A percentile compares a stretch with the other conserved stretches of the same genome.
phyloP scores from a whole-genome alignment of 2,888 invertebrate genomes.

The Steromphala cineraria region DNA sequence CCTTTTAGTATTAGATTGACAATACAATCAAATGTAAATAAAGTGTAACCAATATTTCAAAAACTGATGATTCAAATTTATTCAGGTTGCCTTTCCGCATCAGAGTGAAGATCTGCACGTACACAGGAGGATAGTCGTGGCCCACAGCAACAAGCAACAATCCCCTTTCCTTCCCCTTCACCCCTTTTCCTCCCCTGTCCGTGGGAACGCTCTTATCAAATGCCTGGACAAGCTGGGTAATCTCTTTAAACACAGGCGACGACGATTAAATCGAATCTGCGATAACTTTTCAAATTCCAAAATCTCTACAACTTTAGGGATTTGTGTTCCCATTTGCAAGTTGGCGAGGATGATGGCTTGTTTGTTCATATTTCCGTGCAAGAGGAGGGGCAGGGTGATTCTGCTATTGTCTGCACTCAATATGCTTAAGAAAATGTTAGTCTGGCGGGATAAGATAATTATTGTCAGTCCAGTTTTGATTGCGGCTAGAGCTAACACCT shows the following conservation, averaged over 20 bases:
- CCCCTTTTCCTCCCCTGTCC: neutral
- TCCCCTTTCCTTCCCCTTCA: neutral
- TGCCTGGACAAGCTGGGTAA: neutral
- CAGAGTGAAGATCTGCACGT: neutral
- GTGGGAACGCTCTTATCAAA: neutral
- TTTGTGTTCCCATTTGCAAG: constrained; percentile 9
- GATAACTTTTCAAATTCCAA: constrained; percentile 11
- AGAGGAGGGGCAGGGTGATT: neutral
- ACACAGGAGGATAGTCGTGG: neutral
- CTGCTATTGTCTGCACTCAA: neutral
- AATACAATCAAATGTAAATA: too few relatives aligned
- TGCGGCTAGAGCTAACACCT: neutral
- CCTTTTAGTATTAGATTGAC: too few relatives aligned
- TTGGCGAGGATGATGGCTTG: neutral
- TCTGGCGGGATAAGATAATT: constrained; percentile 10
- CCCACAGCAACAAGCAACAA: neutral
- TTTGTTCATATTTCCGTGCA: constrained; percentile 6
- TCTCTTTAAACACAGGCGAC: neutral
- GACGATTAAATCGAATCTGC: neutral
- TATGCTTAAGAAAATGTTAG: constrained; percentile 9
- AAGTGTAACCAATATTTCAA: too few relatives aligned
- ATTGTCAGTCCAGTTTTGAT: neutral
- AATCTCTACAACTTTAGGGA: constrained; percentile 17
- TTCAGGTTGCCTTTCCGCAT: neutral
- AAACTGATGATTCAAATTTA: too few relatives aligned